A percentile compares a stretch with the other conserved stretches of the same genome.
Conservation (phyloP, 2,888 invertebrate species). For the Kryphioiulus occultus region DNA sequence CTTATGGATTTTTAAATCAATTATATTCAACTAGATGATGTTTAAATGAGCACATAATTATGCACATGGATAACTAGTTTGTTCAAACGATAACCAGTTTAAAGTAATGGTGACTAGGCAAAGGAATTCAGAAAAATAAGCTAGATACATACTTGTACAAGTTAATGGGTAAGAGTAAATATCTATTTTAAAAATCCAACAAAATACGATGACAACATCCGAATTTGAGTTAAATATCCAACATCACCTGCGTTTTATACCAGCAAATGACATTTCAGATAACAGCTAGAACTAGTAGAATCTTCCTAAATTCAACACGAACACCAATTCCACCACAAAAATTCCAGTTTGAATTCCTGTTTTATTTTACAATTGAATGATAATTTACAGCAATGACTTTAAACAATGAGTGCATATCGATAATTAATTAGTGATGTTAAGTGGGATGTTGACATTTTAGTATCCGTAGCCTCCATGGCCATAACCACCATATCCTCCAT, state of each 20-base stretch:
- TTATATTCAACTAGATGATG: neutral
- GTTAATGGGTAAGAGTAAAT: no score
- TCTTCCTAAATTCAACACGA: neutral
- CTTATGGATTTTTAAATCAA: neutral
- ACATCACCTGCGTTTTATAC: no score
- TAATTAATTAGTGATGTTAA: neutral
- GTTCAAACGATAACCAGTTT: neutral
- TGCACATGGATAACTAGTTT: neutral
- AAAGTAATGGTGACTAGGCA: neutral
- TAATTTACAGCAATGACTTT: conserved; percentile 9
- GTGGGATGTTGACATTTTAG: neutral
- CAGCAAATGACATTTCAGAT: no score
- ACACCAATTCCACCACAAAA: neutral
- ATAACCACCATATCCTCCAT: no score
- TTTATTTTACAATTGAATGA: neutral
- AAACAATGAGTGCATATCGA: neutral
- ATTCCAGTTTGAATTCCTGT: neutral
- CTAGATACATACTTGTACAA: neutral
- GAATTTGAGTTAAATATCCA: no score
- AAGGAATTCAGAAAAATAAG: neutral
- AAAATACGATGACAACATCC: no score
- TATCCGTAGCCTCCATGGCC: neutral
- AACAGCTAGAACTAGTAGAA: neutral
- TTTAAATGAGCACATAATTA: neutral
- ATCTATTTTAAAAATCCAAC: no score